phyloP scores from a whole-genome alignment of 2,113 vertebrate species.

The Dicaeum eximium region DNA sequence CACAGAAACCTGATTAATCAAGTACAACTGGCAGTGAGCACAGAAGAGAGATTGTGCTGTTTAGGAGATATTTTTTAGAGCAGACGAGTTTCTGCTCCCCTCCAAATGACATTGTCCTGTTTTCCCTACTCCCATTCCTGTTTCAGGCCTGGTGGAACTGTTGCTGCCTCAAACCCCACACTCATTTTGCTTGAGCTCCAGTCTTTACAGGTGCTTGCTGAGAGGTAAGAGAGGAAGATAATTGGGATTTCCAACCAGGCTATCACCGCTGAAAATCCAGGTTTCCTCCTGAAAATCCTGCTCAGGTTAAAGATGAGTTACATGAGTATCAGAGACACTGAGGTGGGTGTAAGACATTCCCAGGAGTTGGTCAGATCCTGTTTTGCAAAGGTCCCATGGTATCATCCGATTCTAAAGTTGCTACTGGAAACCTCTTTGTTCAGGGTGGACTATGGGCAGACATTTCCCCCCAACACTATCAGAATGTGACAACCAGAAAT shows the following conservation, averaged over 20 bases:
- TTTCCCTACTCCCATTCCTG: not conserved
- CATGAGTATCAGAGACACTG: not conserved
- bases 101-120: not conserved
- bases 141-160: not conserved
- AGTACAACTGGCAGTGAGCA: not conserved
- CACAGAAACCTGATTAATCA: slow-evolving; percentile 33
- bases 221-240: not conserved
- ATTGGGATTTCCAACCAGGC: not conserved
- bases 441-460: not conserved
- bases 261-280: not conserved
- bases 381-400: not conserved
- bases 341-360: not conserved
- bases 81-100: not conserved
- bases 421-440: not conserved
- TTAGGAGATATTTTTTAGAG: not conserved
- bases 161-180: not conserved
- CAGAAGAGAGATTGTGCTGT: not conserved
- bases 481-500: not conserved
- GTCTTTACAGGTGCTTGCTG: not conserved
- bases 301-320: not conserved
- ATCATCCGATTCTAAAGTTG: not conserved
- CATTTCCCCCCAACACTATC: not conserved
- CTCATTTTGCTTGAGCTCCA: not conserved
- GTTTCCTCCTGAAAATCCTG: not conserved
- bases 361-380: not conserved